Evolutionary conservation across 2,888 invertebrate genomes (phyloP), one percentile per base, ranked within the genome.

Genomic region (Dicyrtomina minuta): DNA sequence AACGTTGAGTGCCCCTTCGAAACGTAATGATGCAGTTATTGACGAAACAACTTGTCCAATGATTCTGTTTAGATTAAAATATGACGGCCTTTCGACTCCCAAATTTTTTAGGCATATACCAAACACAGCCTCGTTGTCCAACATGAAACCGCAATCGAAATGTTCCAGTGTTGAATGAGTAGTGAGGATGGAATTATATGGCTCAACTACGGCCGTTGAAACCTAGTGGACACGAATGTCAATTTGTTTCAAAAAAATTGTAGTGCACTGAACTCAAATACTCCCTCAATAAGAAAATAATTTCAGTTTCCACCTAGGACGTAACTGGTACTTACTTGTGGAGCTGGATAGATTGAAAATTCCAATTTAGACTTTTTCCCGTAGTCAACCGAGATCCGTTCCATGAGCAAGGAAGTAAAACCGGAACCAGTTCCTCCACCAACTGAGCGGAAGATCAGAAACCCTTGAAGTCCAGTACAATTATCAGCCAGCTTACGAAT

Each of bases 141-240:
- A 92, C 95, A 96, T 95, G 85, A 96, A 96, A 62, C 95, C 94
- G 83, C 95, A 96, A 85, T 95, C 95, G 0, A 93, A 93, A 83
- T 95, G 96, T 83, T 73, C 76, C 74, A 86, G 78, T 71, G 96
- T 96, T 22, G 92, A 91, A 83, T 96, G 95, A 0, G 96, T 95
- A 53, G 94, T 93, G 70, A 96, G 82, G 66, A 94, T 88, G 0
- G 95, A 90, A 82, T 96, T 96, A 80, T 96, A 96, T 0, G 96
- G 96, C 81, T 76, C 76, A 56, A 76, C 76, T 13, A 76, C 76
- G 22, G 76, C 72, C n/a, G 76, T 76, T 5, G 74, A 74, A 6
- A 82, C 73, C 39, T n/a, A n/a, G n/a, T n/a, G n/a, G n/a, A n/a
- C n/a, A n/a, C n/a, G n/a, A n/a, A n/a, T n/a, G n/a, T n/a, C n/a